Evolutionary conservation across 2,888 invertebrate genomes (phyloP), one percentile per base, ranked within the genome.

Genomic region (Petrolisthes cinctipes): DNA sequence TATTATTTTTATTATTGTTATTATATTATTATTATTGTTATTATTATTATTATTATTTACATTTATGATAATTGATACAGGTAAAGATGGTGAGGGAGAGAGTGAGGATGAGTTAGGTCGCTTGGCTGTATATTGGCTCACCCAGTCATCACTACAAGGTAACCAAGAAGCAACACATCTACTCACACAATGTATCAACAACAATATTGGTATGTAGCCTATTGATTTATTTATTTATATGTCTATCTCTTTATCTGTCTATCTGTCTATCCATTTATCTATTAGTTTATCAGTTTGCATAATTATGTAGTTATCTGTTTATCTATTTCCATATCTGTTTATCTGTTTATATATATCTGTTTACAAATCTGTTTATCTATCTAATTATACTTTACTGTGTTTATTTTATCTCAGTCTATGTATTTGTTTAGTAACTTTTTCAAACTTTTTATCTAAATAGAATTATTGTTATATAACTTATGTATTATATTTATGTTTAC

Each of bases 91-190:
- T 2, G 73, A 73, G 73, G 23, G 95, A 91, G 95, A 95, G 92
- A 95, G 4, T 23, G 86, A 94, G 92, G 95, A 95, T 92, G 96
- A 96, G 92, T 96, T 96, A 93, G 96, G 96, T 90, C 95, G 95
- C 91, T 94, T 96, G 91, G 98, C 97, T 0, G 95, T 98, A 82
- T 96, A 97, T 92, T 98, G 98, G 98, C 93, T 98, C 81, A 95
- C 97, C n/a, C 96, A 96, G 93, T 97, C 98, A 3, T 97, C 98
- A 0, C 96, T 97, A 92, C 97, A 98, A 93, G 98, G 98, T 0
- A 97, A 97, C 92, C 94, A 95, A 76, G 97, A 97, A 92, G 98
- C 98, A 0, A 96, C 97, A 66, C 95, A 95, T 89, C 94, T 97
- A 92, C 94, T 98, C 61, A 91, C 92, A 86, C 91, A 92, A 78